Evolutionary conservation across 2,797 vertebrate genomes (phyloP).

Genomic region (Stomatorhinus walkeri): DNA sequence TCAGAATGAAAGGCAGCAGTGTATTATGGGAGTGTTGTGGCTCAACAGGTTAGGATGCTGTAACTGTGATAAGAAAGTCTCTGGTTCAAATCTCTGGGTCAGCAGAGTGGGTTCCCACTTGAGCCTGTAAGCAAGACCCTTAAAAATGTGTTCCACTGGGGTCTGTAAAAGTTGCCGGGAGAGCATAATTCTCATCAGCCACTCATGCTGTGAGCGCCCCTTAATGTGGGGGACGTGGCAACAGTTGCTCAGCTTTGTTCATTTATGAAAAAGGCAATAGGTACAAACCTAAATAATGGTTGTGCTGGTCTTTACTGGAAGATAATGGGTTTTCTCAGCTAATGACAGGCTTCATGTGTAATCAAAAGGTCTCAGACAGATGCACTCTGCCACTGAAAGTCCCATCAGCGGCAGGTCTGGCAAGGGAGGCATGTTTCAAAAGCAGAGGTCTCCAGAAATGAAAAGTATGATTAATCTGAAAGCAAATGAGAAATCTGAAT

Average conservation of each 20-base stretch:
- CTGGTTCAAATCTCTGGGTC: background rate
- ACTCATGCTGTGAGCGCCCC: background rate
- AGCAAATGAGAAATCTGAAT: slow-evolving; percentile 3
- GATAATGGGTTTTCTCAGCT: slow-evolving; percentile 16
- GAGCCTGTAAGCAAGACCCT: background rate
- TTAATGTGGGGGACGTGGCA: background rate
- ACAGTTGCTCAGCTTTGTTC: background rate
- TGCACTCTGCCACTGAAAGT: slow-evolving; percentile 32
- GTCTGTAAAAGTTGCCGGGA: background rate
- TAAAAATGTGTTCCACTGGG: background rate
- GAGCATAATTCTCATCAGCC: background rate
- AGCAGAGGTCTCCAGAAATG: background rate
- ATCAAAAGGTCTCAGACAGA: slow-evolving; percentile 32
- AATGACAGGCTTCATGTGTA: slow-evolving; percentile 18
- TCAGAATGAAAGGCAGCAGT: background rate
- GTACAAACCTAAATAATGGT: background rate
- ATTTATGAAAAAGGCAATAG: background rate
- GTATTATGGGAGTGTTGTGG: background rate
- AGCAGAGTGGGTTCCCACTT: background rate
- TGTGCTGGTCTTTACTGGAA: slow-evolving; percentile 26
- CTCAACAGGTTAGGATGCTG: background rate
- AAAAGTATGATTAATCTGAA: background rate
- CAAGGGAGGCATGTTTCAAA: background rate
- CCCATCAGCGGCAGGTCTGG: slow-evolving; percentile 22
- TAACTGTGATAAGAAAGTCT: background rate